Base-by-base conservation (phyloP, 2,888 invertebrate species). In the Ornithoptera priamus region DNA sequence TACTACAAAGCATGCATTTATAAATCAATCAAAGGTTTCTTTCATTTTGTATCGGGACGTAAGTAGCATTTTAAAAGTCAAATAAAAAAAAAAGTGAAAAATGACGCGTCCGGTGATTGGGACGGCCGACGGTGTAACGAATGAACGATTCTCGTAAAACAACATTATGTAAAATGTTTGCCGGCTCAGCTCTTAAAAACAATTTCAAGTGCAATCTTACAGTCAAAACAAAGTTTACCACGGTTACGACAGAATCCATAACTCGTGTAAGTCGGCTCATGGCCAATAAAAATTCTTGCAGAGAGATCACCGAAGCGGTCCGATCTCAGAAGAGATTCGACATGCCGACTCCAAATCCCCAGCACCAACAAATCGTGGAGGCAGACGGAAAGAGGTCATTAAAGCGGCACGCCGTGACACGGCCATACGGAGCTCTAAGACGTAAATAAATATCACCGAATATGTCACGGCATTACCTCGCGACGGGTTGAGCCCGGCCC, bases 401-500 rank as follows among this genome's bases (percentile, higher is more conserved):
- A 86, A 82, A 80, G 77, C 72, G 72, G 80, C 65, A 46, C 22
- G 57, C 83, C 83, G 85, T 85, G 83, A 79, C 76, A 75, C 80
- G 75, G 75, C 81, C 72, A 73, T 74, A 79, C 78, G 79, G 79
- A 83, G 81, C 77, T 78, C 79, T 75, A 78, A 79, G 78, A 77
- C 76, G 80, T 78, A 84, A 85, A 85, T 83, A 85, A 87, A 88
- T 85, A 85, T 80, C 78, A 75, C 80, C 81, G 78, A 85, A 87
- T 75, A 75, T 59, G 70, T 70, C 66, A 57, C 12, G 46, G 64
- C 60, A 64, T 69, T 74, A 78, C 72, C 74, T 70, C 78, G 77
- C 81, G 82, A 81, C 81, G 81, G 81, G 74, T 77, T 72, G 77
- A 77, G 76, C 76, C 79, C 82, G 80, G 80, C 80, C 79, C 87